These are phyloP conservation scores for Hydraecia micacea DNA, from an alignment of 2,888 invertebrate species.

Conservation along the genomic window DNA sequence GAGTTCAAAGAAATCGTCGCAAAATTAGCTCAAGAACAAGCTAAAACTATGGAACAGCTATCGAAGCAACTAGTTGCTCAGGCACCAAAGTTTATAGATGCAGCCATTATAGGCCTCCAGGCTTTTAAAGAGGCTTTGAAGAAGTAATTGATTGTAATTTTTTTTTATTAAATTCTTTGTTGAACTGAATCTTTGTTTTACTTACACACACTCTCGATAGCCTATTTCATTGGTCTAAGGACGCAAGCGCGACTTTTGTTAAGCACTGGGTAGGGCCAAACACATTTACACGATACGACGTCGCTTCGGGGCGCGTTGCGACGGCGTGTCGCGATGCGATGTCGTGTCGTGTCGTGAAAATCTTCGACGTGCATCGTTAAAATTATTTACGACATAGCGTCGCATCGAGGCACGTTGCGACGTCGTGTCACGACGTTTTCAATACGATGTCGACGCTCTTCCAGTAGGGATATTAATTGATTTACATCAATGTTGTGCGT, in stretches of 20 bases:
- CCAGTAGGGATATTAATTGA: background rate
- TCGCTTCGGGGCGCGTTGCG: background rate
- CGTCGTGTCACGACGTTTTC: background rate
- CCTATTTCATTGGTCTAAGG: background rate
- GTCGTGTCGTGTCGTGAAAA: background rate
- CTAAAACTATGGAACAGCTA: conserved; percentile 4
- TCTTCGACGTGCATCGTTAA: background rate
- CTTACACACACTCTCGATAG: background rate
- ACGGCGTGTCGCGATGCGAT: background rate
- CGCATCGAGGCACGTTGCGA: too few relatives aligned
- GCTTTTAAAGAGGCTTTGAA: conserved; percentile 24
- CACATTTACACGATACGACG: background rate
- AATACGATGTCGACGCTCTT: background rate
- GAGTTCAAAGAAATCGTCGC: conserved; percentile 17
- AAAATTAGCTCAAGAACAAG: conserved; percentile 8
- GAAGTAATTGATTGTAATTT: background rate
- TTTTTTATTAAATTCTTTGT: background rate
- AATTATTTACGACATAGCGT: background rate
- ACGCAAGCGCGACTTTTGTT: background rate
- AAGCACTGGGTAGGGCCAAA: background rate
- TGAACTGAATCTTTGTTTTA: background rate
- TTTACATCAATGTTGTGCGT: background rate
- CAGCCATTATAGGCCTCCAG: background rate
- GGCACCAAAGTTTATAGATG: conserved; percentile 20
- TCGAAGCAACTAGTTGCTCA: background rate